phyloP scores from a whole-genome alignment of 2,888 invertebrate genomes.

The Agrochola lota region DNA sequence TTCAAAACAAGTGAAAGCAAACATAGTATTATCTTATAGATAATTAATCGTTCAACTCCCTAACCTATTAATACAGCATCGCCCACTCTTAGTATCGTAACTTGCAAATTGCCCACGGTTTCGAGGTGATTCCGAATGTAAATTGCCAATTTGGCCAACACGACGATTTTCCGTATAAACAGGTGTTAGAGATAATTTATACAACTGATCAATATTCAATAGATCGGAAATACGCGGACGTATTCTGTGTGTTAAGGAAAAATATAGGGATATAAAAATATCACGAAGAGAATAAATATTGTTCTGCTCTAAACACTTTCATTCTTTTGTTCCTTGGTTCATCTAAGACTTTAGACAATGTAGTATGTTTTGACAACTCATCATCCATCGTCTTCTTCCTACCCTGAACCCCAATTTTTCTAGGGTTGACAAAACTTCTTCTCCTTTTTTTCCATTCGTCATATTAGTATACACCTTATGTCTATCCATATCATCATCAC shows the following conservation, averaged over 20 bases:
- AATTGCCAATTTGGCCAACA: slow-evolving; percentile 82
- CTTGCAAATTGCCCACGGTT: slow-evolving; percentile 69
- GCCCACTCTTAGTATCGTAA: slow-evolving; percentile 52
- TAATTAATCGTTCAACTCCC: slow-evolving; percentile 53
- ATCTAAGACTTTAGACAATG: not conserved
- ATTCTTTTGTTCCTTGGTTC: not conserved
- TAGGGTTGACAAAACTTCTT: not conserved
- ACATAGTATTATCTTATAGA: slow-evolving; percentile 34
- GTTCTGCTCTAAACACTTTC: not conserved
- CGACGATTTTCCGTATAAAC: slow-evolving; percentile 79
- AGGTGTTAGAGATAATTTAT: slow-evolving; percentile 80
- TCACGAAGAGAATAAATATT: slow-evolving; percentile 19
- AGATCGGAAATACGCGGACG: slow-evolving; percentile 63
- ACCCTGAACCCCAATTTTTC: not conserved
- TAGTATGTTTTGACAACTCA: not conserved
- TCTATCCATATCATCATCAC: not conserved
- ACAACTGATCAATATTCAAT: slow-evolving; percentile 79
- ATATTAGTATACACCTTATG: not conserved
- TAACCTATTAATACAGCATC: slow-evolving; percentile 46
- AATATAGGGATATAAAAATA: slow-evolving; percentile 21
- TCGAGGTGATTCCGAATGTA: slow-evolving; percentile 80
- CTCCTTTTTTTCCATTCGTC: not conserved
- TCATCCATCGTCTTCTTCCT: not conserved
- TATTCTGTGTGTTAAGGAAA: slow-evolving; percentile 55
- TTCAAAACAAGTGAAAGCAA: slow-evolving; percentile 42